Percentiles rank a stretch among this genome's conserved stretches.
These are phyloP conservation scores for Burhinus oedicnemus DNA, from an alignment of 2,113 vertebrate species.

Conservation along the genomic window DNA sequence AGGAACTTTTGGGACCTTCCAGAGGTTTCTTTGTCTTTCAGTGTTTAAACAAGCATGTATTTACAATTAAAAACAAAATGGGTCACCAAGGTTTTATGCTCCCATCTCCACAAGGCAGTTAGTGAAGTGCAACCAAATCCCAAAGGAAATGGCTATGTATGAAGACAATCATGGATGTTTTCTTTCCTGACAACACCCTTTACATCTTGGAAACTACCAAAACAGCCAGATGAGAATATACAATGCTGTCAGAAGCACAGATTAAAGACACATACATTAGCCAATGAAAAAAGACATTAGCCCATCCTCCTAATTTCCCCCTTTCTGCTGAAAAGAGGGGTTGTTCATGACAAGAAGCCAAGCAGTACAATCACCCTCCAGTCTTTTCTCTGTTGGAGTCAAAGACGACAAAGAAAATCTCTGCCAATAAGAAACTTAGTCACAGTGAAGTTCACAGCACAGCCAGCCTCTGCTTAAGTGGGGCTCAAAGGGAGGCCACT, in stretches of 20 bases:
- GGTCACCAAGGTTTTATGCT: neutral
- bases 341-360: slow-evolving; percentile 1
- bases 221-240: slow-evolving; percentile 15
- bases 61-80: neutral
- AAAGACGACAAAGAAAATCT: slow-evolving; percentile 20
- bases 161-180: slow-evolving; percentile 4
- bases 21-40: neutral
- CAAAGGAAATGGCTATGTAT: neutral
- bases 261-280: neutral
- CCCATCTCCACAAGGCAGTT: neutral
- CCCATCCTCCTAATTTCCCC: slow-evolving; percentile 22
- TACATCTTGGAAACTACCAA: slow-evolving; percentile 25
- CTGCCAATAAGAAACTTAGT: slow-evolving; percentile 21
- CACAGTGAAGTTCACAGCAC: slow-evolving; percentile 13
- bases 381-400: slow-evolving; percentile 40
- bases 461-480: slow-evolving; percentile 33
- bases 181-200: slow-evolving; percentile 64
- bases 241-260: slow-evolving; percentile 24
- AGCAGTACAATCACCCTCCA: neutral
- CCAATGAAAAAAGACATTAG: neutral
- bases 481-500: slow-evolving; percentile 41
- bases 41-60: neutral
- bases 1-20: neutral
- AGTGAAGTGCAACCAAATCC: neutral
- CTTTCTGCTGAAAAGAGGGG: neutral